Evolutionary conservation across 53 echinoderm and acorn worm species (phyloP).

Genomic region (Apostichopus leukothele): DNA sequence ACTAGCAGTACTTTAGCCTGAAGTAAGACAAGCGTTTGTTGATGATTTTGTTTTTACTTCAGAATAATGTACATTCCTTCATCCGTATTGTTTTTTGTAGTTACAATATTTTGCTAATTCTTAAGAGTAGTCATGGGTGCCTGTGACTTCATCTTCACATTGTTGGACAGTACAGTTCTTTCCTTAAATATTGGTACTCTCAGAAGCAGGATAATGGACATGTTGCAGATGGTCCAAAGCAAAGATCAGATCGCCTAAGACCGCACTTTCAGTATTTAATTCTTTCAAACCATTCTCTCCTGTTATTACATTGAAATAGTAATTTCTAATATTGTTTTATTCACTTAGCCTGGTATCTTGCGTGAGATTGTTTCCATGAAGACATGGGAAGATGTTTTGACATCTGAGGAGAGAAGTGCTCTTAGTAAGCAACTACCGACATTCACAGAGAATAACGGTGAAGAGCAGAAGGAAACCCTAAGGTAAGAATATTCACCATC

Average conservation of each 20-base stretch:
- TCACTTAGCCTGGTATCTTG: constrained; percentile 57
- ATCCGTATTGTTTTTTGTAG: no score
- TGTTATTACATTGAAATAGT: no score
- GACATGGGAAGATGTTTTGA: constrained; percentile 65
- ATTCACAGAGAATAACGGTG: constrained; percentile 60
- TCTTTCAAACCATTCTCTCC: neutral
- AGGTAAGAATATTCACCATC: constrained; percentile 29
- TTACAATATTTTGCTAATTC: no score
- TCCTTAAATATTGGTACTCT: neutral
- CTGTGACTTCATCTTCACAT: no score
- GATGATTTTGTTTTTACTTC: no score
- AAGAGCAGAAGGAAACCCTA: constrained; percentile 65
- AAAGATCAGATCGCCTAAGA: no score
- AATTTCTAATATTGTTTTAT: neutral
- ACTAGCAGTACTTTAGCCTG: no score
- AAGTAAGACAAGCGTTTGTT: no score
- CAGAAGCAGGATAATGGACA: neutral
- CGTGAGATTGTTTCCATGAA: constrained; percentile 65
- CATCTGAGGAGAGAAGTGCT: constrained; percentile 48
- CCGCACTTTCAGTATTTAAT: neutral
- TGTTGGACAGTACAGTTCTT: no score
- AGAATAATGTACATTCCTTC: no score
- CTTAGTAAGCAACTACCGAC: constrained; percentile 62
- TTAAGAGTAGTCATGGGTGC: no score
- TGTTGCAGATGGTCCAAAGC: no score